A percentile compares a stretch with the other conserved stretches of the same genome.
These are phyloP conservation scores for Mastomys natalensis DNA, from an alignment of 2,113 vertebrate genomes.

Conservation along the genomic window DNA sequence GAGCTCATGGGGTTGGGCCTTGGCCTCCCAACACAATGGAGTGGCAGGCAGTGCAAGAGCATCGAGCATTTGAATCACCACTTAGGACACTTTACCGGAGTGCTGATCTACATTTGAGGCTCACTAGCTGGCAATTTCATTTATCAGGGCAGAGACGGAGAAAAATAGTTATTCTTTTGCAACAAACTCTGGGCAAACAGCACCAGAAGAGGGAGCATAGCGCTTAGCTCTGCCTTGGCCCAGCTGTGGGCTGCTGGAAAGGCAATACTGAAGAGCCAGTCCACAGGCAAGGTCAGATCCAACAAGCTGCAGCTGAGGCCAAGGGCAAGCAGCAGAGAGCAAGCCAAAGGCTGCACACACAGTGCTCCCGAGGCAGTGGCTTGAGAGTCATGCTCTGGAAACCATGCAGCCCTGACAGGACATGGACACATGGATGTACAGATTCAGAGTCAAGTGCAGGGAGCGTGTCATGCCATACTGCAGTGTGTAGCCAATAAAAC, in stretches of 20 bases:
- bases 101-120: conserved; percentile 74
- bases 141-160: conserved; percentile 59
- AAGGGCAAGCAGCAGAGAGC: conserved; percentile 63
- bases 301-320: conserved; percentile 69
- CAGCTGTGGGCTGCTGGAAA: conserved; percentile 82
- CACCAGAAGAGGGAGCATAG: conserved; percentile 78
- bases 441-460: neutral
- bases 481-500: neutral
- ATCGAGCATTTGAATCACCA: conserved; percentile 63
- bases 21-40: conserved; percentile 34
- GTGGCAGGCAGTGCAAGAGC: conserved; percentile 8
- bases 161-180: conserved; percentile 72
- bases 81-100: conserved; percentile 68
- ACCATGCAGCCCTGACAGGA: neutral
- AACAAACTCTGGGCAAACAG: conserved; percentile 78
- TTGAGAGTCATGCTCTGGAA: neutral
- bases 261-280: conserved; percentile 81
- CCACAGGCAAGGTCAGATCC: conserved; percentile 81
- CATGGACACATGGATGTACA: no score
- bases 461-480: no score
- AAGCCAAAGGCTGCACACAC: conserved; percentile 41
- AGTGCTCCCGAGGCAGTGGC: neutral
- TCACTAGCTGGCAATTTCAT: conserved; percentile 77
- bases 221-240: conserved; percentile 76
- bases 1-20: neutral